Evolutionary conservation across 2,113 vertebrate genomes (phyloP).

Genomic region (Pseudorectes ferrugineus): DNA sequence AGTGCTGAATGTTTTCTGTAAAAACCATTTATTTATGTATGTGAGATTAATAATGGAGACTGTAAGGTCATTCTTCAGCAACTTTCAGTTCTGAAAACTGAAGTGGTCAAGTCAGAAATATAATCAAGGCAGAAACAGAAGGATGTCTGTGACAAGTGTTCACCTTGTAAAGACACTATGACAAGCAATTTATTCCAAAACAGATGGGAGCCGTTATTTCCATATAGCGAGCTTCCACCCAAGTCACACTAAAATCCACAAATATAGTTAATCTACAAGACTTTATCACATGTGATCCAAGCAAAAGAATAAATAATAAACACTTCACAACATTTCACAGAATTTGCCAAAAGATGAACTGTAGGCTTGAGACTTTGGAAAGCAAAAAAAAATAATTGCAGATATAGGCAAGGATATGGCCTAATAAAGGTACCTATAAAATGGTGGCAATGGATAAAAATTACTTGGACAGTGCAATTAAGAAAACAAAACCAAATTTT

Average conservation of each 20-base stretch:
- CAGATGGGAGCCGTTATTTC: slow-evolving; percentile 62
- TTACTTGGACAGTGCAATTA: not conserved
- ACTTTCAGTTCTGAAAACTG: slow-evolving; percentile 31
- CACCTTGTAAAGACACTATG: slow-evolving; percentile 54
- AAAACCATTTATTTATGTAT: slow-evolving; percentile 2
- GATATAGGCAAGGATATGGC: not conserved
- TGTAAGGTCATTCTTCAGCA: slow-evolving; percentile 41
- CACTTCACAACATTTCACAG: not conserved
- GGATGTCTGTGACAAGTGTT: slow-evolving; percentile 53
- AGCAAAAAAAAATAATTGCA: slow-evolving; percentile 44
- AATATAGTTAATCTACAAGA: slow-evolving; percentile 38
- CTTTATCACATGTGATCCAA: slow-evolving; percentile 39
- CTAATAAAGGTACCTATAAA: slow-evolving; percentile 40
- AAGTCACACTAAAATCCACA: slow-evolving; percentile 3
- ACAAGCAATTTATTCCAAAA: slow-evolving; percentile 67
- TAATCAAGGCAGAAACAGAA: slow-evolving; percentile 62
- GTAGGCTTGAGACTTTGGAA: slow-evolving; percentile 21
- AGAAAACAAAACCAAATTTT: not conserved
- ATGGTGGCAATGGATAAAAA: not conserved
- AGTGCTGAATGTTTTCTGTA: not conserved
- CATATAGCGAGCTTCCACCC: slow-evolving; percentile 60
- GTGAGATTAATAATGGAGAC: slow-evolving; percentile 19
- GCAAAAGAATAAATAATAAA: slow-evolving; percentile 35
- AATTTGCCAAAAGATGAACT: slow-evolving; percentile 39
- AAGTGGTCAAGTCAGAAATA: slow-evolving; percentile 52